Evolutionary conservation across 2,113 vertebrate species (phyloP), one percentile per base, ranked within the genome.

Genomic region (Bos javanicus): DNA sequence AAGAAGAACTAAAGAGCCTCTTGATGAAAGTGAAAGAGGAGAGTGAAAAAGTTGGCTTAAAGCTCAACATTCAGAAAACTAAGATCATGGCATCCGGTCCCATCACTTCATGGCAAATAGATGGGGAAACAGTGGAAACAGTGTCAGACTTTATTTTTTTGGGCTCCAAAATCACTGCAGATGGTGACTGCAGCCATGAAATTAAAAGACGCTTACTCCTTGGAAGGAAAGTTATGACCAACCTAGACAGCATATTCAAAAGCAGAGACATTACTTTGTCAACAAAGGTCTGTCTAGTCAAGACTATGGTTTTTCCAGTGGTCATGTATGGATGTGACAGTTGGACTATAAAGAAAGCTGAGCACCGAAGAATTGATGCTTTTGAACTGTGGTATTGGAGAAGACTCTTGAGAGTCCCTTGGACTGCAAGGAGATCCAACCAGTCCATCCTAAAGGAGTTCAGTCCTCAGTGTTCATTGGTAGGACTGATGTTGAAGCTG

Each of bases 131-230:
- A 64, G 60, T 33, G 60, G 60, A 64, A 64, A 64, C 60, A 33
- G 30, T 64, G 30, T 3, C 60, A 7, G 60, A 33, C 60, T 64
- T 64, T 64, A 64, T 33, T 64, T 64, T 16, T 0, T 0, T 0
- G 60, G 60, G 60, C 30, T 64, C 60, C 14, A 62, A 33, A 62
- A 62, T 62, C 30, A 62, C 60, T 33, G 60, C 60, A 33, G 60
- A 64, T 64, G 30, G 60, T 33, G 30, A 33, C 0, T 16, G 60
- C 30, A 64, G 30, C 60, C 60, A 33, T 64, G 15, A 33, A 64
- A 64, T 64, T 64, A 64, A 64, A 33, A 64, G 60, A 64, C 15
- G 3, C 30, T 64, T 33, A 64, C 15, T 33, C 30, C 15, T 64
- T 64, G 30, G 30, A 33, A 64, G 30, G 15, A 33, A 33, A 16